phyloP scores from a whole-genome alignment of 2,888 invertebrate species.

The Alcis repandata region DNA sequence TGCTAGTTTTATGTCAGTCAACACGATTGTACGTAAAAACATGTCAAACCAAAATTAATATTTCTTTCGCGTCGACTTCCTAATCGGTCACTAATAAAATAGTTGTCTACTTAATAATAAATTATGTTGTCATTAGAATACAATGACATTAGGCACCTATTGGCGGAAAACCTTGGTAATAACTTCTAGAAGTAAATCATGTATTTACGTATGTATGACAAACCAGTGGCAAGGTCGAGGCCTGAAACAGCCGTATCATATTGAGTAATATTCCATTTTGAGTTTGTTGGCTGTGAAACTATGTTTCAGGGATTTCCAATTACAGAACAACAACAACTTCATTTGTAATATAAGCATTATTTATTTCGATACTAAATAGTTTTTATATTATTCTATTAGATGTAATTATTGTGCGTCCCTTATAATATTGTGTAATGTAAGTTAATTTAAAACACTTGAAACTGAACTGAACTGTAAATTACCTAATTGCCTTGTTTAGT shows the following conservation, averaged over 20 bases:
- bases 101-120: constrained; percentile 17
- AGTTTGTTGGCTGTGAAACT: constrained; percentile 1
- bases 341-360: not conserved
- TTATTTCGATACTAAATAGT: not conserved
- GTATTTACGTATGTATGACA: constrained; percentile 36
- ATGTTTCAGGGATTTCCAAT: constrained; percentile 9
- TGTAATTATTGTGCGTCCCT: too few species aligned
- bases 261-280: constrained; percentile 13
- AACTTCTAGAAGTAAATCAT: constrained; percentile 40
- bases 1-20: not conserved
- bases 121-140: constrained; percentile 50
- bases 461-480: too few species aligned
- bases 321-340: not conserved
- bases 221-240: constrained; percentile 35
- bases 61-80: constrained; percentile 10
- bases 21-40: not conserved
- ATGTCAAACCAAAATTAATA: constrained; percentile 4
- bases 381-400: too few species aligned
- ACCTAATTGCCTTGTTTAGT: too few species aligned
- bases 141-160: constrained; percentile 47
- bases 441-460: too few species aligned
- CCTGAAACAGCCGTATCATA: constrained; percentile 33
- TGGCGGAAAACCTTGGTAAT: constrained; percentile 45
- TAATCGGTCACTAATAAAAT: constrained; percentile 28
- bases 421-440: too few species aligned